Base-by-base conservation (phyloP, 2,113 vertebrate species). In the Lichenostomus cassidix region DNA sequence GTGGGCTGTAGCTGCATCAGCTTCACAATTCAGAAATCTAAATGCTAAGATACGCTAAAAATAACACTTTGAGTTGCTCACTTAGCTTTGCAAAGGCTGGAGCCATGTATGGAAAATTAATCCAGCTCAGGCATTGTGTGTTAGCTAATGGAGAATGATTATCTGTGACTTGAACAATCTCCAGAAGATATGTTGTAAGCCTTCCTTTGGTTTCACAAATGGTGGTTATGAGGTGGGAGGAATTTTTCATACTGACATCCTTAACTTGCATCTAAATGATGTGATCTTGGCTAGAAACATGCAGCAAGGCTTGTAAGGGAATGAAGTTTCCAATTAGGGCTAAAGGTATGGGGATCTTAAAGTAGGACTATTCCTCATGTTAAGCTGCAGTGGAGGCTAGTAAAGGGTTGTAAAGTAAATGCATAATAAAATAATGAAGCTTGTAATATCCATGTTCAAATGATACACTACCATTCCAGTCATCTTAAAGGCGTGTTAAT, bases 81-180 rank as follows among this genome's bases (percentile, higher is more conserved):
- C 23, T 64, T 83, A 27, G 14, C 37, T 90, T 83, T 83, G 59
- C 22, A 35, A 65, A 73, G 22, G 14, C 31, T 69, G 24, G 55
- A 70, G 12, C 49, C 28, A 3, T 1, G 5, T 53, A 21, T 10
- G 42, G 49, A 47, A 87, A 88, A 79, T 52, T 17, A 82, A 65
- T 73, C n/a, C 41, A 56, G 33, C 0, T 2, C 2, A 10, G 33
- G 15, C 3, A 1, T 33, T 75, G n/a, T 31, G 5, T 81, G 10
- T 85, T 79, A 79, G 9, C n/a, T 80, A 73, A 46, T 64, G 49
- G 17, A 46, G 31, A 76, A 46, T 1, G 2, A 44, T 46, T 85
- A 47, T 37, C 25, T 78, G 10, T 47, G 75, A 12, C n/a, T 82
- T 60, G 52, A 77, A 31, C 20, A 70, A 69, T 56, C 28, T 71